Evolutionary conservation across 1,140 invertebrate genomes (phyloP).

Genomic region (Pinna nobilis): DNA sequence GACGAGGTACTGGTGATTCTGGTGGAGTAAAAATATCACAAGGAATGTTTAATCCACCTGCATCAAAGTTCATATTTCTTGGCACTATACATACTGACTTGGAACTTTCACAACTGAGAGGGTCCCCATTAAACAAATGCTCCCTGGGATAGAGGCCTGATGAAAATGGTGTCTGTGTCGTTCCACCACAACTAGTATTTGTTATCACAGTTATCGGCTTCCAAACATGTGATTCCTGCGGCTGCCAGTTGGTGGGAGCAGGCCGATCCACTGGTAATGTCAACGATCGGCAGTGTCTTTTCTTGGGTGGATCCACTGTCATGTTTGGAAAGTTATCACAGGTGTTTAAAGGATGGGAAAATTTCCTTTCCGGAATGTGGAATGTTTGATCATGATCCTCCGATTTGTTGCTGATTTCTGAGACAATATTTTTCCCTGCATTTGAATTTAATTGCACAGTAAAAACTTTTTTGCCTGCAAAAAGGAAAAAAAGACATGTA

Average conservation of each 20-base stretch:
- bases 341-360: too few relatives aligned
- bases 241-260: constrained; percentile 47
- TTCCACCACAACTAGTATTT: neutral
- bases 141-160: constrained; percentile 17
- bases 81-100: constrained; percentile 36
- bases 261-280: constrained; percentile 53
- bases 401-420: constrained; percentile 27
- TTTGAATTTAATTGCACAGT: constrained; percentile 44
- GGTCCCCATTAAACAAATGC: constrained; percentile 9
- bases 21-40: constrained; percentile 65
- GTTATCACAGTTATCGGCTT: constrained; percentile 59
- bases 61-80: constrained; percentile 6
- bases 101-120: constrained; percentile 29
- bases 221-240: constrained; percentile 51
- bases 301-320: constrained; percentile 59
- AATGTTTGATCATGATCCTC: neutral
- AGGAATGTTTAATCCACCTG: constrained; percentile 49
- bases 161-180: neutral
- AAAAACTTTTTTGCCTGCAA: constrained; percentile 51
- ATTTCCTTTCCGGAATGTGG: too few relatives aligned
- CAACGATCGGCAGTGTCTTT: constrained; percentile 67
- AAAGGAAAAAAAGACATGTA: neutral
- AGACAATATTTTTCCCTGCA: neutral
- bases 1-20: constrained; percentile 66
- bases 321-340: constrained; percentile 48